Conservation (phyloP, 2,888 invertebrate species). For the Lucinisca nassula region DNA sequence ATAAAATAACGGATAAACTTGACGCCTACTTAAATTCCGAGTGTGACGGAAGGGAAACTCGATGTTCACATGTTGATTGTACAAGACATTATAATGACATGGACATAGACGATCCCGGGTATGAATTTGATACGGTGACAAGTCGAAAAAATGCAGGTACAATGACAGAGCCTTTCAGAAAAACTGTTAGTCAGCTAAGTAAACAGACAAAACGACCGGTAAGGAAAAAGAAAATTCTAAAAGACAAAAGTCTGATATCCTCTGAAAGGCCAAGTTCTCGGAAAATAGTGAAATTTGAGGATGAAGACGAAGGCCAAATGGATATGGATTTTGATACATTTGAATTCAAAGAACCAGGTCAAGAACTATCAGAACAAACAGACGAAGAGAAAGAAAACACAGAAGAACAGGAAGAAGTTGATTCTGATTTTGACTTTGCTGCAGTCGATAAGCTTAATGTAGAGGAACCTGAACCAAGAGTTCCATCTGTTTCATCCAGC, state of each 20-base stretch:
- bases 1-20: background rate
- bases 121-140: slow-evolving; percentile 54
- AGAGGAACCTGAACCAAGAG: background rate
- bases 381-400: slow-evolving; percentile 38
- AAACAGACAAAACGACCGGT: background rate
- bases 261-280: background rate
- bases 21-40: background rate
- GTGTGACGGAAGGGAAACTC: background rate
- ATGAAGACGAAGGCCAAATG: background rate
- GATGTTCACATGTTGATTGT: background rate
- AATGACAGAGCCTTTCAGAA: slow-evolving; percentile 45
- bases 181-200: background rate
- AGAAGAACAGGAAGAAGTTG: background rate
- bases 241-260: background rate
- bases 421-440: background rate
- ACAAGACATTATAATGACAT: slow-evolving; percentile 26
- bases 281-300: slow-evolving; percentile 4
- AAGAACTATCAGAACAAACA: background rate
- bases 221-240: slow-evolving; percentile 8
- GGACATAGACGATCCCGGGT: slow-evolving; percentile 43
- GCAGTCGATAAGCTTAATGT: background rate
- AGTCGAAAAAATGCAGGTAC: slow-evolving; percentile 58
- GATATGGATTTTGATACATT: background rate
- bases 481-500: background rate
- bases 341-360: background rate